phyloP scores from a whole-genome alignment of 2,797 vertebrate species.

The Glyptemys insculpta region DNA sequence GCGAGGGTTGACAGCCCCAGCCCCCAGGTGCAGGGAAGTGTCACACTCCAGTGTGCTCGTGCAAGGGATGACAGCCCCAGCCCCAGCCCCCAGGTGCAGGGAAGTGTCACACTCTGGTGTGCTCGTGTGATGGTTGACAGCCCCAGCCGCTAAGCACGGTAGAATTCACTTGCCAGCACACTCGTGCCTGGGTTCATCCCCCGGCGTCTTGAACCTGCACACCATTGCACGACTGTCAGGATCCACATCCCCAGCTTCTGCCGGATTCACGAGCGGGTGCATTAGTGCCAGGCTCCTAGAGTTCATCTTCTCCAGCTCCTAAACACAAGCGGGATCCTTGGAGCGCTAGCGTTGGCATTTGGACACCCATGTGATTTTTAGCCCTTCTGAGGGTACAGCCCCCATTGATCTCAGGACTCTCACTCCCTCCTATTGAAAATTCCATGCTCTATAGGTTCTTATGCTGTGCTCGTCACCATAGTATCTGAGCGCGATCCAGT shows the following conservation, averaged over 20 bases:
- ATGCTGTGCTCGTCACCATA: neutral
- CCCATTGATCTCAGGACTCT: neutral
- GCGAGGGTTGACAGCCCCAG: accelerated
- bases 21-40: neutral
- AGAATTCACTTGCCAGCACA: neutral
- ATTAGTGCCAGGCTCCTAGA: neutral
- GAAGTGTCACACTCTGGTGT: neutral
- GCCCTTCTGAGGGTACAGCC: neutral
- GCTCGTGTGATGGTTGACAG: neutral
- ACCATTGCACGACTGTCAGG: neutral
- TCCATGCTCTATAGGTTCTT: neutral
- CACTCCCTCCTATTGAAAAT: neutral
- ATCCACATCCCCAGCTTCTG: neutral
- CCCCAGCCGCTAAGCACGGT: neutral
- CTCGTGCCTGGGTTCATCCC: neutral
- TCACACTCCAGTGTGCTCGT: neutral
- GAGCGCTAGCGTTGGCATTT: neutral
- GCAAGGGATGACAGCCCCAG: neutral
- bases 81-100: neutral
- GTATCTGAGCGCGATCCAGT: neutral
- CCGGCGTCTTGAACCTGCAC: neutral
- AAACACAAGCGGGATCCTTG: neutral
- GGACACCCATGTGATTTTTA: neutral
- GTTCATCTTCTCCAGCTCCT: neutral
- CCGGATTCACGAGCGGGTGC: neutral